Evolutionary conservation across 2,797 vertebrate genomes (phyloP).

Genomic region (Gobionotothen gibberifrons): DNA sequence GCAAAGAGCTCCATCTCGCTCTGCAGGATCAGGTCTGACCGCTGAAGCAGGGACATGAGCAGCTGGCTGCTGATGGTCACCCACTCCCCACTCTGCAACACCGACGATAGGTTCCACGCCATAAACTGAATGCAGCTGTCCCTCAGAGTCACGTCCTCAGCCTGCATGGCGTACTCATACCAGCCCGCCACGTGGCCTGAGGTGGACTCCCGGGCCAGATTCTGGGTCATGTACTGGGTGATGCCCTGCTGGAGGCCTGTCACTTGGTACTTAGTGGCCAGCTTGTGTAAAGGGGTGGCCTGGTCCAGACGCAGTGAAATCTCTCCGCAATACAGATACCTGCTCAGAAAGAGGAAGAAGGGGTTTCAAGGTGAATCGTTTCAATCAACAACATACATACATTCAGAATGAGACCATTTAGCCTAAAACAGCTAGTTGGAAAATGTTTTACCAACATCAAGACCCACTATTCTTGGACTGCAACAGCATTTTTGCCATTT

Average conservation of each 20-base stretch:
- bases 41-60: conserved; percentile 89
- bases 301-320: conserved; percentile 89
- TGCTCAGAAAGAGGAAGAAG: conserved; percentile 54
- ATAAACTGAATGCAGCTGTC: conserved; percentile 93
- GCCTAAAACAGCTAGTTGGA: too few relatives aligned
- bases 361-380: neutral
- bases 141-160: conserved; percentile 83
- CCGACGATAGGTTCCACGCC: conserved; percentile 92
- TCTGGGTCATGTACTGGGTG: conserved; percentile 91
- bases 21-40: conserved; percentile 92
- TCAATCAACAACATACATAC: neutral
- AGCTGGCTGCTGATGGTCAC: conserved; percentile 84
- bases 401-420: too few relatives aligned
- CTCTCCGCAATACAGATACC: conserved; percentile 95
- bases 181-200: conserved; percentile 92
- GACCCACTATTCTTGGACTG: neutral
- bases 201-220: conserved; percentile 87
- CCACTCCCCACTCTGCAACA: conserved; percentile 90
- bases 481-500: neutral
- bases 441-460: neutral
- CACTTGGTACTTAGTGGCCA: conserved; percentile 91
- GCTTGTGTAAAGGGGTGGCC: conserved; percentile 89
- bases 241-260: conserved; percentile 88
- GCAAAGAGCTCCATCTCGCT: conserved; percentile 92
- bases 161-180: conserved; percentile 91